These are phyloP conservation scores for Sycobia sp. DNA, from an alignment of 1,140 invertebrate genomes.

Conservation along the genomic window DNA sequence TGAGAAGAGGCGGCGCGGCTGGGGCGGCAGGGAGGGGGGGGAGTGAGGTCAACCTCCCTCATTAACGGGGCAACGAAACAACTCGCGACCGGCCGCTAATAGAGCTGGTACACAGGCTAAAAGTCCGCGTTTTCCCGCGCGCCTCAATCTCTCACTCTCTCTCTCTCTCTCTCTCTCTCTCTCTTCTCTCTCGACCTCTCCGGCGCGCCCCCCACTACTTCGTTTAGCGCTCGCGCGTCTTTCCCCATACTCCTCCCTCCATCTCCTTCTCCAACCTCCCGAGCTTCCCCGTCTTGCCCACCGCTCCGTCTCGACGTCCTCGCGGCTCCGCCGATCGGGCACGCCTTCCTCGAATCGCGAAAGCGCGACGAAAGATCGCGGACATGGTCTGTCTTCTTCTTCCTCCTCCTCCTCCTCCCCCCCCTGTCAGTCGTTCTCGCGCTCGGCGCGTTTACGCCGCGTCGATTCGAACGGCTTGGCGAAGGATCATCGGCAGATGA, in stretches of 20 bases:
- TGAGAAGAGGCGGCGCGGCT: not conserved
- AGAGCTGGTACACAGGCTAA: constrained; percentile 21
- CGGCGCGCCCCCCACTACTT: no score
- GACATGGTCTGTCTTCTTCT: no score
- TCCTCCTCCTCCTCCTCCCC: no score
- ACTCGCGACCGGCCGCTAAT: constrained; percentile 60
- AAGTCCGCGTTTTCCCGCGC: not conserved
- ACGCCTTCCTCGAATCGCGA: constrained; percentile 15
- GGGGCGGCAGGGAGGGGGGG: no score
- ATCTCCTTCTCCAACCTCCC: not conserved
- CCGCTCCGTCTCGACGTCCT: no score
- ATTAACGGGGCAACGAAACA: constrained; percentile 64
- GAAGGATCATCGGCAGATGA: constrained; percentile 19
- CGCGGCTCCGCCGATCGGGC: not conserved
- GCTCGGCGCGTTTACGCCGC: not conserved
- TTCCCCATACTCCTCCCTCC: no score
- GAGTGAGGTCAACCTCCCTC: constrained; percentile 42
- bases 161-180: not conserved
- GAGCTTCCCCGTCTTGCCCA: no score
- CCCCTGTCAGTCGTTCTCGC: no score
- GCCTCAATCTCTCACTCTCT: no score
- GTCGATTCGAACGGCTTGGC: constrained; percentile 8
- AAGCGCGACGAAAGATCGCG: not conserved
- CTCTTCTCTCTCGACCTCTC: not conserved
- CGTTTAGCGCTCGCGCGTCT: no score